Conservation (phyloP, 2,888 invertebrate species). For the Hoplodrina ambigua region DNA sequence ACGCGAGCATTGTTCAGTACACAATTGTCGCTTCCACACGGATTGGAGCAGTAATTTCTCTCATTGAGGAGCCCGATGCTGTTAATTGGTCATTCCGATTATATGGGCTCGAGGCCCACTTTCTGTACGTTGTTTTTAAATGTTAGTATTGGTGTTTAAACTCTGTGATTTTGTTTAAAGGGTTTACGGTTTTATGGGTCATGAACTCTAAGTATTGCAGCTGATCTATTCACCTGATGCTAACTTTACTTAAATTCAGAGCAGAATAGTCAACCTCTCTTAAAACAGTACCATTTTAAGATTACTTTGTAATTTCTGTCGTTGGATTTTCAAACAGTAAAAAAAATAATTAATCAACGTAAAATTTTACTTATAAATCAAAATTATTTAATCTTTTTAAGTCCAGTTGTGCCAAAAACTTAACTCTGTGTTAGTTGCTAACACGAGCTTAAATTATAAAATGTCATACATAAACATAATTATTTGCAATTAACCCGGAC, state of each 20-base stretch:
- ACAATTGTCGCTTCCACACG: conserved; percentile 85
- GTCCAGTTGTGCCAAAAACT: too few relatives aligned
- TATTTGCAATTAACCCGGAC: too few relatives aligned
- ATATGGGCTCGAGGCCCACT: conserved; percentile 69
- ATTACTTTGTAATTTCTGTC: too few relatives aligned
- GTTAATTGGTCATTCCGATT: conserved; percentile 80
- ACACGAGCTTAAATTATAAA: too few relatives aligned
- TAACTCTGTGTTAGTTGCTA: too few relatives aligned
- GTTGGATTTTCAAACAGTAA: too few relatives aligned
- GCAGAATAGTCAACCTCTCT: too few relatives aligned
- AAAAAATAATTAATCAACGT: background rate
- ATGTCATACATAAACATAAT: too few relatives aligned
- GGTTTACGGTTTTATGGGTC: background rate
- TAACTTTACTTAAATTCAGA: too few relatives aligned
- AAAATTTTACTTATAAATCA: too few relatives aligned
- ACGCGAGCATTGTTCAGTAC: conserved; percentile 82
- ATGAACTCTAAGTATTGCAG: background rate
- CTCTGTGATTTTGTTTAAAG: background rate
- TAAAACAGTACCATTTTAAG: too few relatives aligned
- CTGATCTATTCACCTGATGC: too few relatives aligned
- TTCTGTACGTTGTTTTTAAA: conserved; percentile 21
- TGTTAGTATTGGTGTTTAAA: conserved; percentile 31
- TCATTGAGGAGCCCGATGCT: conserved; percentile 78
- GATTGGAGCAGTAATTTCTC: conserved; percentile 84
- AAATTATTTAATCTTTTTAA: background rate